Evolutionary conservation across 35 echinoderm and acorn worm genomes (phyloP).

Genomic region (Chiridota heheva): DNA sequence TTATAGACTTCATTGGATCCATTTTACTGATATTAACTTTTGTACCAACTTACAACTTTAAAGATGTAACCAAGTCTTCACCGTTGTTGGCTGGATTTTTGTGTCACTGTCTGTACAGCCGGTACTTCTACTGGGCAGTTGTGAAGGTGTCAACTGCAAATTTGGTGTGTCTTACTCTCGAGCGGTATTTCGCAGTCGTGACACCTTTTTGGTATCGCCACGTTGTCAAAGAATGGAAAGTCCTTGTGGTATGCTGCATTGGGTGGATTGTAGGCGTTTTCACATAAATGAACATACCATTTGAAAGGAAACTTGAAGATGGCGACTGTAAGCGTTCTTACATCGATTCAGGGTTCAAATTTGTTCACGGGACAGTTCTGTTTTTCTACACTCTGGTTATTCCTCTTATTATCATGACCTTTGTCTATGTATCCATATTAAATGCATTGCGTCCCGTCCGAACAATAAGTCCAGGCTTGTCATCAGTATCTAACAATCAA

Average conservation of each 20-base stretch:
- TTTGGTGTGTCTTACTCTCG: conserved; percentile 55
- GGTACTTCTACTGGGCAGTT: conserved; percentile 60
- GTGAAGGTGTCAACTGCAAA: conserved; percentile 54
- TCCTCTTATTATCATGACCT: conserved; percentile 32
- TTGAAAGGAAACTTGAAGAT: conserved; percentile 19
- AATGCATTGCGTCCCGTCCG: not conserved
- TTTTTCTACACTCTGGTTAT: conserved; percentile 23
- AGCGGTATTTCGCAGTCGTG: conserved; percentile 58
- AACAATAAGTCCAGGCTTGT: not conserved
- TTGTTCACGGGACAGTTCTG: conserved; percentile 12
- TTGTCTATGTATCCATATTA: conserved; percentile 32
- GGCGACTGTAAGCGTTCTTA: not conserved
- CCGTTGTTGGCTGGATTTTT: conserved; percentile 35
- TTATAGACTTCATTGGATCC: conserved; percentile 57
- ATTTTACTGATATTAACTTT: conserved; percentile 40
- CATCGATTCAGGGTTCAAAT: not conserved
- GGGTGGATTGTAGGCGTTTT: conserved; percentile 45
- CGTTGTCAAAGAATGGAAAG: conserved; percentile 5
- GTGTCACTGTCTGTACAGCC: conserved; percentile 54
- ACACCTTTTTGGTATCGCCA: conserved; percentile 51
- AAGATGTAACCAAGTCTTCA: not conserved
- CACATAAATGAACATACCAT: conserved; percentile 20
- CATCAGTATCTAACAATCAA: not conserved
- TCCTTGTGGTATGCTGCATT: not conserved
- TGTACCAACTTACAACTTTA: conserved; percentile 4